phyloP scores from a whole-genome alignment of 2,888 invertebrate species.

The Diadegma fenestrale region DNA sequence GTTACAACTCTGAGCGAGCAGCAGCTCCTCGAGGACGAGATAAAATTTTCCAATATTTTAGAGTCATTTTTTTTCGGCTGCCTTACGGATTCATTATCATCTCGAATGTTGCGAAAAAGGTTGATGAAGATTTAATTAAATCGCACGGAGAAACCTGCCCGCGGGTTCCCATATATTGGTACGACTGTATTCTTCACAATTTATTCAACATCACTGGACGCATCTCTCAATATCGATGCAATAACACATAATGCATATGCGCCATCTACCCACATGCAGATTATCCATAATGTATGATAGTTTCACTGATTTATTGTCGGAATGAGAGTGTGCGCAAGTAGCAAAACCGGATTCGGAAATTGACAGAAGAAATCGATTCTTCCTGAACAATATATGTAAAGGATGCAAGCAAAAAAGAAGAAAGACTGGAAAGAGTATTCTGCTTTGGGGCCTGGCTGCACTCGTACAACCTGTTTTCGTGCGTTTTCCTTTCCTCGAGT shows the following conservation, averaged over 20 bases:
- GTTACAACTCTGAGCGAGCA: not conserved
- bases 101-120: not conserved
- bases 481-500: slow-evolving; percentile 67
- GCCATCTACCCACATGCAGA: slow-evolving; percentile 42
- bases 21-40: not conserved
- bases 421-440: slow-evolving; percentile 31
- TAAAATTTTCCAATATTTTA: not conserved
- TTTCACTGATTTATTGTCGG: slow-evolving; percentile 55
- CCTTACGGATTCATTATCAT: not conserved
- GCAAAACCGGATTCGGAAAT: slow-evolving; percentile 57
- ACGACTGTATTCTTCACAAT: slow-evolving; percentile 2
- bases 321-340: slow-evolving; percentile 31
- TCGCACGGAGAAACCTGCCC: not conserved
- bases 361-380: slow-evolving; percentile 55
- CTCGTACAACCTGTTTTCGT: slow-evolving; percentile 68
- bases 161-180: not conserved
- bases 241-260: slow-evolving; percentile 38
- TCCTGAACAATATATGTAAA: slow-evolving; percentile 46
- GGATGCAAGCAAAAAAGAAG: slow-evolving; percentile 42
- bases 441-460: slow-evolving; percentile 61
- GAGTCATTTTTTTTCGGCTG: not conserved
- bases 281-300: slow-evolving; percentile 30
- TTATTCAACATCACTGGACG: slow-evolving; percentile 15
- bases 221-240: slow-evolving; percentile 38
- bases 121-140: not conserved